Evolutionary conservation across 2,797 vertebrate species (phyloP).

Genomic region (Mus minutoides): DNA sequence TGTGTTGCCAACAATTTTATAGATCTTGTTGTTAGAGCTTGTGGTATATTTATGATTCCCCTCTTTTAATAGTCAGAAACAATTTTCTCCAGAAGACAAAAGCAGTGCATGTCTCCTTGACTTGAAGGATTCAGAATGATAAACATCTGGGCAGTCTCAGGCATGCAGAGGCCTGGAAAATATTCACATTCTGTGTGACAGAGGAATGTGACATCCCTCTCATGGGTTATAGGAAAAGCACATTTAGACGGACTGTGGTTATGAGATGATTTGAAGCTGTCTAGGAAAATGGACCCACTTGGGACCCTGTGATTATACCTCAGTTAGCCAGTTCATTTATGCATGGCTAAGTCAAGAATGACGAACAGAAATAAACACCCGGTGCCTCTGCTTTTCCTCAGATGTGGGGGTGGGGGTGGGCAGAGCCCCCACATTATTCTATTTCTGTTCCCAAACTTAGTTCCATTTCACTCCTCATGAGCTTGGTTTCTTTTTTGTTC

Average conservation of each 20-base stretch:
- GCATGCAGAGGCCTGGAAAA: conserved; percentile 25
- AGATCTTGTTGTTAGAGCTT: neutral
- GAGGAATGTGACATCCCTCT: conserved; percentile 58
- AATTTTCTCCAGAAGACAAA: conserved; percentile 57
- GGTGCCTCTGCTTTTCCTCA: conserved; percentile 23
- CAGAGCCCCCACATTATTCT: conserved; percentile 59
- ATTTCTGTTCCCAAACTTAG: conserved; percentile 66
- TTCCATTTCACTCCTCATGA: conserved; percentile 63
- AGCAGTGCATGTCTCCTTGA: conserved; percentile 19
- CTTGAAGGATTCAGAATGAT: conserved; percentile 18
- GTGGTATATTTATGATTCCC: conserved; percentile 19
- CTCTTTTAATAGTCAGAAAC: conserved; percentile 23
- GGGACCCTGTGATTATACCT: conserved; percentile 63
- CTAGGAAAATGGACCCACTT: conserved; percentile 68
- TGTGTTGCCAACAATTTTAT: conserved; percentile 32
- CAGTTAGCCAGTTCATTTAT: conserved; percentile 59
- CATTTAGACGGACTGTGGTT: conserved; percentile 63
- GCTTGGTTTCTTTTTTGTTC: conserved; percentile 69
- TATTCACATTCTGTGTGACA: conserved; percentile 51
- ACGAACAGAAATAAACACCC: conserved; percentile 63
- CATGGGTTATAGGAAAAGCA: conserved; percentile 45
- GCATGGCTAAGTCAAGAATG: conserved; percentile 56
- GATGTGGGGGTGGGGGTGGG: neutral
- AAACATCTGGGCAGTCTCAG: conserved; percentile 54
- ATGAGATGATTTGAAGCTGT: conserved; percentile 69